A percentile compares a stretch with the other conserved stretches of the same genome.
Conservation (phyloP, 2,888 invertebrate genomes). For the Callyntrura sp. region DNA sequence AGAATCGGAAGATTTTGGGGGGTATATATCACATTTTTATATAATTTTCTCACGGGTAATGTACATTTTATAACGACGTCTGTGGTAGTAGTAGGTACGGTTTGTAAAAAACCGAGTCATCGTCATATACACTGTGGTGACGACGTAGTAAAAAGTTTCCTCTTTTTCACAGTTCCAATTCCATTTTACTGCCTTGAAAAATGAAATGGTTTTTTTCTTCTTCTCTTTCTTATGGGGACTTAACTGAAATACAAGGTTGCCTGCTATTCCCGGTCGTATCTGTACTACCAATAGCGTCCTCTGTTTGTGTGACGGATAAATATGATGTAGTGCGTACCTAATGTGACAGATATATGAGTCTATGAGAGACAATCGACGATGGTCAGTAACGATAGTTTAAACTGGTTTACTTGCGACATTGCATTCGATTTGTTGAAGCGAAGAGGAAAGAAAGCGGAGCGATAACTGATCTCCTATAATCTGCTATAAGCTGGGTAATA, state of each 20-base stretch:
- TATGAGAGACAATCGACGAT: conserved; percentile 40
- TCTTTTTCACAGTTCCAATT: conserved; percentile 10
- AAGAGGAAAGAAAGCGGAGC: background rate
- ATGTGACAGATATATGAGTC: background rate
- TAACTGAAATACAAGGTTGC: background rate
- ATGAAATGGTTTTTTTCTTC: conserved; percentile 27
- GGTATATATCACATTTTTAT: background rate
- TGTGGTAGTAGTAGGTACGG: background rate
- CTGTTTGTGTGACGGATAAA: background rate
- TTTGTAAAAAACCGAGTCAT: background rate
- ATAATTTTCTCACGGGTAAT: background rate
- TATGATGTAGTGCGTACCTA: background rate
- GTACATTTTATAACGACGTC: no score
- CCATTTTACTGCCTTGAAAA: conserved; percentile 45
- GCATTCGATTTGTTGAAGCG: background rate
- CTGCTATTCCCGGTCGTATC: background rate
- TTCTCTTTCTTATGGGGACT: background rate
- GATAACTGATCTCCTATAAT: background rate
- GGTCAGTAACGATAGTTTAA: conserved; percentile 15
- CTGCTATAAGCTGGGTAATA: background rate
- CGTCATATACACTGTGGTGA: conserved; percentile 14
- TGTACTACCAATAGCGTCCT: background rate
- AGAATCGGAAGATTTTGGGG: no score
- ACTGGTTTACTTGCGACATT: conserved; percentile 30
- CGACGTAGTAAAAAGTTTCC: conserved; percentile 17